Evolutionary conservation across 2,113 vertebrate species (phyloP), one percentile per base, ranked within the genome.

Genomic region (Seriola aureovittata): DNA sequence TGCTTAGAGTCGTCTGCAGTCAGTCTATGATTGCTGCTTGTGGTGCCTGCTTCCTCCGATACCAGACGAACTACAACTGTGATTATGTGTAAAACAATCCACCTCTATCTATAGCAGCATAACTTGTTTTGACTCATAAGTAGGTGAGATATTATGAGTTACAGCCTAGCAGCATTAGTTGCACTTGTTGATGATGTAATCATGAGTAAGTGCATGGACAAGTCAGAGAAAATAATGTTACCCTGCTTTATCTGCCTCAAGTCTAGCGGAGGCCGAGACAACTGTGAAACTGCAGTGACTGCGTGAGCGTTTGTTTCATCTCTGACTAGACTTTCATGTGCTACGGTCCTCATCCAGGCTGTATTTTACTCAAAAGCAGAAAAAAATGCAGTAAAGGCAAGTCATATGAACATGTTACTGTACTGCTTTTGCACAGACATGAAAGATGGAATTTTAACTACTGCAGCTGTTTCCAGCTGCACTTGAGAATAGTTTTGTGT

Each of bases 111-210:
- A 75, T 80, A 40, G 38, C 72, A 70, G 50, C 9, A 8, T 23
- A 38, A 48, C 60, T 60, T 69, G 70, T 81, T 80, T 58, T 93
- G 86, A 93, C 86, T 91, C 88, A 88, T 60, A 57, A 11, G 52
- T 57, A 57, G 59, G 50, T 14, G 38, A 79, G 64, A 23, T 63
- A 32, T 84, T 80, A 71, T 73, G 88, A 82, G 74, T 65, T 82
- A 34, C 55, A 78, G 78, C 72, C 69, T 72, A 54, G 70, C 73
- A 85, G 80, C 66, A 25, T 59, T 46, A 63, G 78, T 85, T 91
- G 67, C 66, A 67, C 81, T 82, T 81, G 79, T 81, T 80, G 78
- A 82, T 92, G 92, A 93, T 88, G 90, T 91, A 87, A 92, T 85
- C 55, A 32, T 25, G 67, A 69, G 88, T 77, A 89, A 90, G 68